Percentiles rank a stretch among this genome's conserved stretches.
phyloP scores from a whole-genome alignment of 2,888 invertebrate genomes.

The Drosophila phalerata region DNA sequence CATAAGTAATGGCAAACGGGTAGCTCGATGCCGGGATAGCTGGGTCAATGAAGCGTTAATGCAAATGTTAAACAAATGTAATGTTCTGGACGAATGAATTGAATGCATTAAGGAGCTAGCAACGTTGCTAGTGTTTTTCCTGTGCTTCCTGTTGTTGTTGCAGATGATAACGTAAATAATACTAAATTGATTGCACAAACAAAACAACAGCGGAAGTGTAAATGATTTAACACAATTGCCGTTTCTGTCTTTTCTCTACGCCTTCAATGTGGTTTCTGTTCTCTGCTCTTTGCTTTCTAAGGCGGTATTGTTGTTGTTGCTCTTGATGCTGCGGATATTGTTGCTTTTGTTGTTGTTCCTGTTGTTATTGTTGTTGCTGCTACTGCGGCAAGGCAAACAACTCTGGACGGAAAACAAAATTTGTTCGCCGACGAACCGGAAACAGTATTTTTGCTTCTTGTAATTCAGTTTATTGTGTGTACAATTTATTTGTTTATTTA shows the following conservation, averaged over 20 bases:
- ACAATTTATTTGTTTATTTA: constrained; percentile 46
- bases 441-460: constrained; percentile 64
- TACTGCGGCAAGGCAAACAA: constrained; percentile 33
- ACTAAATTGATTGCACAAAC: constrained; percentile 82
- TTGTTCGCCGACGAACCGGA: constrained; percentile 65
- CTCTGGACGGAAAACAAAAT: constrained; percentile 44
- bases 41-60: constrained; percentile 79
- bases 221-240: constrained; percentile 79
- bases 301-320: background rate
- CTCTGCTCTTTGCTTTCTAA: constrained; percentile 28
- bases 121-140: background rate
- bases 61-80: constrained; percentile 83
- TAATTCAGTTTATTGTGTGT: constrained; percentile 71
- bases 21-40: constrained; percentile 31
- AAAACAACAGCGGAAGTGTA: constrained; percentile 78
- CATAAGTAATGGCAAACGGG: constrained; percentile 58
- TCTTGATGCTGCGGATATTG: background rate
- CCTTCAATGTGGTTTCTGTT: constrained; percentile 37
- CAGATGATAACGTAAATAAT: constrained; percentile 78
- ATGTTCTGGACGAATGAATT: constrained; percentile 80
- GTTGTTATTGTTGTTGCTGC: constrained; percentile 13
- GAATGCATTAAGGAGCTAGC: constrained; percentile 58
- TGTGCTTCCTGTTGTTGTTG: constrained; percentile 37
- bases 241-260: constrained; percentile 40
- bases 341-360: constrained; percentile 5